Evolutionary conservation across 1,140 invertebrate species (phyloP).

Genomic region (Pomacea maculata): DNA sequence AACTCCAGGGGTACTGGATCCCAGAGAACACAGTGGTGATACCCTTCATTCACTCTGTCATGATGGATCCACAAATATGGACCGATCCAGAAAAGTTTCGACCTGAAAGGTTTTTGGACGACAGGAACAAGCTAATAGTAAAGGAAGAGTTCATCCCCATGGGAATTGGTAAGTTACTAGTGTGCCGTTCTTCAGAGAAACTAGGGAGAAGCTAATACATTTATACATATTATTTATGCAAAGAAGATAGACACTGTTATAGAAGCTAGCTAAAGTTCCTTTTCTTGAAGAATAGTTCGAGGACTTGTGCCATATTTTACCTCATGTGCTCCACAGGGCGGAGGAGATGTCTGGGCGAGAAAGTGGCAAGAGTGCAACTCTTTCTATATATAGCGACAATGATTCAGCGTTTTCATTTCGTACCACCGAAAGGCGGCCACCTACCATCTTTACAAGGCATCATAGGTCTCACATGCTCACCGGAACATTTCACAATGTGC

Average conservation of each 20-base stretch:
- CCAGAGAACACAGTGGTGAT: slow-evolving; percentile 56
- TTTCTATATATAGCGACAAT: slow-evolving; percentile 8
- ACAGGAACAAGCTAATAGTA: slow-evolving; percentile 14
- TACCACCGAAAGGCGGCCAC: neutral
- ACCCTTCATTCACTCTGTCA: slow-evolving; percentile 51
- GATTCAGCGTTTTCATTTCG: neutral
- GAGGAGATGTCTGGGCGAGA: neutral
- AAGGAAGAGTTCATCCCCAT: slow-evolving; percentile 28
- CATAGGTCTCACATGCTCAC: neutral
- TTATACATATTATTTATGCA: neutral
- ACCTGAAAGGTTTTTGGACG: slow-evolving; percentile 71
- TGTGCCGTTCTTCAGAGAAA: neutral
- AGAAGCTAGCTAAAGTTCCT: neutral
- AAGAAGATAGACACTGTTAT: neutral
- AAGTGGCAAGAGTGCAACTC: neutral
- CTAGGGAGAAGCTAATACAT: neutral
- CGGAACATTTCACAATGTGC: neutral
- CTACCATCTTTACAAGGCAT: neutral
- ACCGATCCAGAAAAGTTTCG: slow-evolving; percentile 75
- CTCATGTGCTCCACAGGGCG: neutral
- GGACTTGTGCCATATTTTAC: neutral
- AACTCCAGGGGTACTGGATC: slow-evolving; percentile 55
- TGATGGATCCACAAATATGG: slow-evolving; percentile 68
- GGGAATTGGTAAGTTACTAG: slow-evolving; percentile 2
- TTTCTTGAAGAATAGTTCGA: neutral